Percentiles rank a stretch among this genome's conserved stretches.
These are phyloP conservation scores for Gavia stellata DNA, from an alignment of 2,113 vertebrate genomes.

Conservation along the genomic window DNA sequence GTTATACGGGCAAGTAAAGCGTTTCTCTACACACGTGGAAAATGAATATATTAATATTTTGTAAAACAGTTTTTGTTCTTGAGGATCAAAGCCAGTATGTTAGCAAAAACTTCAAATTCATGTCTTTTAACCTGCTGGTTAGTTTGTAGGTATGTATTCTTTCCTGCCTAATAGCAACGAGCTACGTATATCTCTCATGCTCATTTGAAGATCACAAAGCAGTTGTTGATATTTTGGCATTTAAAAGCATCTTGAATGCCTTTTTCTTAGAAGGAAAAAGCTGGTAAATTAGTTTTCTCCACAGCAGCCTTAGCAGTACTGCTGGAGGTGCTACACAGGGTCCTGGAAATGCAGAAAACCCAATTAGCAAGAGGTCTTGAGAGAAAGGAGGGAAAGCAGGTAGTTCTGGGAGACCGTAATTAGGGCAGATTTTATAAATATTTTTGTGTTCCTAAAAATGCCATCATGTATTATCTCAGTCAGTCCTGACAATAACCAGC, in stretches of 20 bases:
- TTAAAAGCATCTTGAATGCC: not conserved
- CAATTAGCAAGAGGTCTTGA: not conserved
- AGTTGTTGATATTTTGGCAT: not conserved
- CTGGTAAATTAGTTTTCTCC: not conserved
- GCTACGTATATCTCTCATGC: not conserved
- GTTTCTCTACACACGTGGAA: not conserved
- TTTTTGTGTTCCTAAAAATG: slow-evolving; percentile 48
- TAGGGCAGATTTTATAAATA: slow-evolving; percentile 43
- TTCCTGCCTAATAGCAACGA: not conserved
- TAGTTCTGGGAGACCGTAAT: not conserved
- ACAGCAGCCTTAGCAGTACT: not conserved
- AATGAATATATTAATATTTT: not conserved
- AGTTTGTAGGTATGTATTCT: not conserved
- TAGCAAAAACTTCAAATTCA: not conserved
- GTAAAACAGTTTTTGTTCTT: not conserved
- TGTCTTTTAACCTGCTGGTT: not conserved
- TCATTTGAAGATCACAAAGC: slow-evolving; percentile 10
- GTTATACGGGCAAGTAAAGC: not conserved
- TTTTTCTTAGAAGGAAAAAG: not conserved
- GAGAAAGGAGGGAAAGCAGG: not conserved
- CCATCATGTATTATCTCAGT: slow-evolving; percentile 9
- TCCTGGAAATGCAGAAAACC: not conserved
- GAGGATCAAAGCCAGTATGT: not conserved
- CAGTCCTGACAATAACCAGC: slow-evolving; percentile 41
- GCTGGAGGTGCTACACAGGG: not conserved